Evolutionary conservation across 2,888 invertebrate species (phyloP).

Genomic region (Himalopsyche anomala): DNA sequence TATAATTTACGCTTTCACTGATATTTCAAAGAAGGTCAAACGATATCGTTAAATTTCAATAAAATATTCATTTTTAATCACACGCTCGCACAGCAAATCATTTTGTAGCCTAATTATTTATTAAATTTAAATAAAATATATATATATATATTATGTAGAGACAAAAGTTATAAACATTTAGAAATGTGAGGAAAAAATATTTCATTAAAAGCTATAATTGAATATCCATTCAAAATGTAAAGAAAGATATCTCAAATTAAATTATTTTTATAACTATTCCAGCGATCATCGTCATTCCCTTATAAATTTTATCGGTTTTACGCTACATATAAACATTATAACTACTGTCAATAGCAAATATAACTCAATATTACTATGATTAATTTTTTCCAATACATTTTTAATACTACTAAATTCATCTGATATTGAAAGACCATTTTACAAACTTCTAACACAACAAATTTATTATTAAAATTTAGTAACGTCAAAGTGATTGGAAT

Average conservation of each 20-base stretch:
- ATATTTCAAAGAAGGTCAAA: not conserved
- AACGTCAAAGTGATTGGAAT: not conserved
- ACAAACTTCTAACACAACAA: constrained; percentile 27
- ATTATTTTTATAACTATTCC: not conserved
- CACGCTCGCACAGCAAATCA: constrained; percentile 26
- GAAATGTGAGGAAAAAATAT: not conserved
- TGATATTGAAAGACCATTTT: constrained; percentile 21
- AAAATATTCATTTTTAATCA: constrained; percentile 1
- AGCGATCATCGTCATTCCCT: constrained; percentile 12
- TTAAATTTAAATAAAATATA: not conserved
- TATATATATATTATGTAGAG: not conserved
- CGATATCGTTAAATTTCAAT: not conserved
- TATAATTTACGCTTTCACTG: too few species aligned
- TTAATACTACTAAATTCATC: constrained; percentile 12
- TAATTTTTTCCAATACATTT: constrained; percentile 11
- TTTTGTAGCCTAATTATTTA: constrained; percentile 14
- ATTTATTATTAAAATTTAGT: not conserved
- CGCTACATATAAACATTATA: constrained; percentile 18
- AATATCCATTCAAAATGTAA: not conserved
- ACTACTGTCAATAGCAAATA: constrained; percentile 20
- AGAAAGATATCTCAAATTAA: not conserved
- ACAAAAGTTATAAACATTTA: constrained; percentile 5
- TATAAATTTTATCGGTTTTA: constrained; percentile 11
- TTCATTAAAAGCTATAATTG: not conserved
- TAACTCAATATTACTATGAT: constrained; percentile 16